These are phyloP conservation scores for Orthosia incerta DNA, from an alignment of 2,888 invertebrate genomes.

Conservation along the genomic window DNA sequence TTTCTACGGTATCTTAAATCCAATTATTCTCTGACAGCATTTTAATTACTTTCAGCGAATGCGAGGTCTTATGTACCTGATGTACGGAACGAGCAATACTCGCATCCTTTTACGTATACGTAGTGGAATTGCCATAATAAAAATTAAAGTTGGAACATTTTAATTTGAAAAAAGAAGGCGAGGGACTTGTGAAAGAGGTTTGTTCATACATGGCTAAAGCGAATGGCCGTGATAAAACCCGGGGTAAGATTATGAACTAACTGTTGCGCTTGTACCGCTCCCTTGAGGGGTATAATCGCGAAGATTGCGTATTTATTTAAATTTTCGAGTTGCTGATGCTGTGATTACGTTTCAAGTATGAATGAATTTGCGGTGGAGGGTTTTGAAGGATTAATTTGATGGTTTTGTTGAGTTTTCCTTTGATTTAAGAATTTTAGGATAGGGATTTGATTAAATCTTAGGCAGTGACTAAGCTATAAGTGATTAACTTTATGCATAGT, in stretches of 20 bases:
- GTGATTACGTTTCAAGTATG: constrained; percentile 64
- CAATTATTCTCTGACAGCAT: constrained; percentile 66
- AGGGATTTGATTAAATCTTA: not conserved
- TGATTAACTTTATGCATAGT: not conserved
- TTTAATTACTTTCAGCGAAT: constrained; percentile 68
- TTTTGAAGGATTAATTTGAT: constrained; percentile 27
- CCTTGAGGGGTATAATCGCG: constrained; percentile 63
- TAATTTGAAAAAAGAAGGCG: constrained; percentile 19
- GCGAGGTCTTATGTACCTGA: constrained; percentile 31
- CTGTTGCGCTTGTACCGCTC: constrained; percentile 79
- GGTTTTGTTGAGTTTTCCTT: constrained; percentile 18
- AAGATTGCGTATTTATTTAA: constrained; percentile 78
- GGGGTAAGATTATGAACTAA: constrained; percentile 78
- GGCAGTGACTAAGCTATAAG: not conserved
- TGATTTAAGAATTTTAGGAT: not conserved
- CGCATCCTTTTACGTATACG: constrained; percentile 8
- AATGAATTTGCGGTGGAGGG: constrained; percentile 32
- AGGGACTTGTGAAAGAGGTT: constrained; percentile 46
- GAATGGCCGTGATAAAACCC: constrained; percentile 66
- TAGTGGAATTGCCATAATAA: constrained; percentile 10
- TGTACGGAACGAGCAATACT: constrained; percentile 24
- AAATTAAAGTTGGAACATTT: constrained; percentile 22
- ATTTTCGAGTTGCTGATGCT: constrained; percentile 67
- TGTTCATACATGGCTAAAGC: constrained; percentile 60
- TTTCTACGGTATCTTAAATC: constrained; percentile 62